Percentiles rank a stretch among this genome's conserved stretches.
These are phyloP conservation scores for Cuculus canorus DNA, from an alignment of 2,797 vertebrate species.

Conservation along the genomic window DNA sequence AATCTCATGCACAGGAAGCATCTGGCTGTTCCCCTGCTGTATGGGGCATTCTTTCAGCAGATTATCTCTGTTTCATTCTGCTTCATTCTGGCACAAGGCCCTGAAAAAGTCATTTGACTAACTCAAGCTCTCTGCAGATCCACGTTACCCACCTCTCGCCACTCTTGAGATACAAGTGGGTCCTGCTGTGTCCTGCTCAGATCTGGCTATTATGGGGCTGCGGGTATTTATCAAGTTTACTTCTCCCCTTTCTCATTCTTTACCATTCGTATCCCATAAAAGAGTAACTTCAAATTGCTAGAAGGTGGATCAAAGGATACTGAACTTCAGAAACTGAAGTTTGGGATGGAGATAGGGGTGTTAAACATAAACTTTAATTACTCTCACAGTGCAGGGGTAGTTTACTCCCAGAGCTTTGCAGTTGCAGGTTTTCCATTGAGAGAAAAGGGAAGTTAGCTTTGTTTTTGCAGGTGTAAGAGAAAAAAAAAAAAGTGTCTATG, in stretches of 20 bases:
- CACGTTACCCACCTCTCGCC: neutral
- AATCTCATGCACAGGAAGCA: constrained; percentile 35
- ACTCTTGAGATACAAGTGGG: neutral
- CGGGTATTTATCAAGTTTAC: neutral
- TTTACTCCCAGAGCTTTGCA: neutral
- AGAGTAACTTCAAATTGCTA: neutral
- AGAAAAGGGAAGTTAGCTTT: neutral
- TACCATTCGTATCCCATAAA: neutral
- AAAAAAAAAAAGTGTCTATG: neutral
- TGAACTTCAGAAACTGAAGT: neutral
- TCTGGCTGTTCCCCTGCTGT: constrained; percentile 26
- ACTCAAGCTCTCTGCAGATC: neutral
- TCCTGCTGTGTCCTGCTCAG: neutral
- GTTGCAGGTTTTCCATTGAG: neutral
- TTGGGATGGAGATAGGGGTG: neutral
- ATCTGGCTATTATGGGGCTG: neutral
- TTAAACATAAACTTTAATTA: neutral
- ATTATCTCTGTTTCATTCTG: constrained; percentile 46
- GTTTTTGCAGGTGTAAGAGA: neutral
- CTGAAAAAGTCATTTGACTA: constrained; percentile 38
- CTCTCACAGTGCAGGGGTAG: fast-evolving
- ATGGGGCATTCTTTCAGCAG: neutral
- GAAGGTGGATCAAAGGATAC: neutral
- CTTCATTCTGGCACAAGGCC: neutral
- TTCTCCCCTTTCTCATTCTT: neutral